Base-by-base conservation (phyloP, 2,888 invertebrate genomes). In the Apeira syringaria region DNA sequence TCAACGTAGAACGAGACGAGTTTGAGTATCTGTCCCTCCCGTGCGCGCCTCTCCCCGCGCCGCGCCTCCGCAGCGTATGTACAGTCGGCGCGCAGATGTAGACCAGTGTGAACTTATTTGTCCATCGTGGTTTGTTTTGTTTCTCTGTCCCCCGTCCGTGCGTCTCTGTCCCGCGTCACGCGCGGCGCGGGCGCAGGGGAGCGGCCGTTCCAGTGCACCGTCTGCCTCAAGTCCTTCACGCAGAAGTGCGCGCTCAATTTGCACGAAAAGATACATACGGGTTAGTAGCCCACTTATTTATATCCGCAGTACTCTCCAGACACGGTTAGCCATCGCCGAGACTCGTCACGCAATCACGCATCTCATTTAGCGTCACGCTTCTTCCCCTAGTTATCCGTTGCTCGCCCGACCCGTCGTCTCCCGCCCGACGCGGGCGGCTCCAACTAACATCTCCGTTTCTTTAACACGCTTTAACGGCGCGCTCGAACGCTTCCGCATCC, bases 181-280 rank as follows among this genome's bases (percentile, higher is more conserved):
- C 47, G 64, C 68, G 80, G 77, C 81, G 80, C n/a, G n/a, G n/a
- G 81, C 83, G 86, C 88, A 90, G 91, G 91, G 80, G 91, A 91
- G 89, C 90, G 91, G 75, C 91, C 91, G 83, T 91, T 91, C 90
- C 90, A 90, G 89, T 91, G 91, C 90, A 88, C 87, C 89, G 90
- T 89, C 90, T 91, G 91, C 89, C 90, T 91, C 90, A 91, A 91
- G 91, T 90, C 91, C 85, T 91, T 91, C 90, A 91, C 91, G 84
- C 91, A 91, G 90, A 91, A 91, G 90, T 91, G 91, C 88, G 91
- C 91, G 82, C 91, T 91, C 89, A 91, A 91, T 87, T 91, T 91
- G 89, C 91, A 91, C 90, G 90, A 91, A 90, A 91, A 91, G 76
- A 91, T 91, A 90, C 91, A 91, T 88, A 91, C 91, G 90, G 91